These are phyloP conservation scores for Ctenopoma multispine DNA, from an alignment of 2,797 vertebrate genomes.

Conservation along the genomic window DNA sequence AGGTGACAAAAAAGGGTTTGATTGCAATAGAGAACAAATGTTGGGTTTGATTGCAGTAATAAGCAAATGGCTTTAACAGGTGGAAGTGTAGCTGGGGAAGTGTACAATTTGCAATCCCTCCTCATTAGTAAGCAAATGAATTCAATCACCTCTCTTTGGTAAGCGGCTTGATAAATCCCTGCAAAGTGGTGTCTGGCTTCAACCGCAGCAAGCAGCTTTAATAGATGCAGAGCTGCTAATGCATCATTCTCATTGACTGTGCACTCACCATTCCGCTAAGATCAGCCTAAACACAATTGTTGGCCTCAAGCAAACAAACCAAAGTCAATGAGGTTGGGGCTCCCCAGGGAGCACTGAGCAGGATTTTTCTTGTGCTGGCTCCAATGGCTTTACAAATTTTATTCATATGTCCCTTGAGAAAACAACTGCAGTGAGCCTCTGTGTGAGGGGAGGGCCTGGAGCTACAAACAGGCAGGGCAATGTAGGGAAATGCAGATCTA, in stretches of 20 bases:
- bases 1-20: slow-evolving; percentile 58
- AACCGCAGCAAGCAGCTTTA: slow-evolving; percentile 59
- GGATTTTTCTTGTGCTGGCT: slow-evolving; percentile 44
- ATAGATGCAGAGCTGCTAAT: slow-evolving; percentile 66
- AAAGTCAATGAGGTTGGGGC: slow-evolving; percentile 62
- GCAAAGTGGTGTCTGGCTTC: slow-evolving; percentile 68
- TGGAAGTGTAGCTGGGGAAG: slow-evolving; percentile 60
- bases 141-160: slow-evolving; percentile 74
- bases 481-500: slow-evolving; percentile 45
- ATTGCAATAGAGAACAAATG: slow-evolving; percentile 62
- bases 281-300: slow-evolving; percentile 50
- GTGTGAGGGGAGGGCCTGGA: slow-evolving; percentile 41
- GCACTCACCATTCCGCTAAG: slow-evolving; percentile 32
- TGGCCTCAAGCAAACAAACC: slow-evolving; percentile 69
- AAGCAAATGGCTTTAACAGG: slow-evolving; percentile 68
- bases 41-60: slow-evolving; percentile 64
- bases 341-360: slow-evolving; percentile 53
- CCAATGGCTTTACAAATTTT: slow-evolving; percentile 65
- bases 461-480: not conserved
- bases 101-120: slow-evolving; percentile 53
- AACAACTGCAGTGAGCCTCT: slow-evolving; percentile 37
- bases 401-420: slow-evolving; percentile 70
- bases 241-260: slow-evolving; percentile 60
- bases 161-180: slow-evolving; percentile 70
- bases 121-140: slow-evolving; percentile 78